Base-by-base conservation (phyloP, 2,797 vertebrate species). In the Tamandua tetradactyla region DNA sequence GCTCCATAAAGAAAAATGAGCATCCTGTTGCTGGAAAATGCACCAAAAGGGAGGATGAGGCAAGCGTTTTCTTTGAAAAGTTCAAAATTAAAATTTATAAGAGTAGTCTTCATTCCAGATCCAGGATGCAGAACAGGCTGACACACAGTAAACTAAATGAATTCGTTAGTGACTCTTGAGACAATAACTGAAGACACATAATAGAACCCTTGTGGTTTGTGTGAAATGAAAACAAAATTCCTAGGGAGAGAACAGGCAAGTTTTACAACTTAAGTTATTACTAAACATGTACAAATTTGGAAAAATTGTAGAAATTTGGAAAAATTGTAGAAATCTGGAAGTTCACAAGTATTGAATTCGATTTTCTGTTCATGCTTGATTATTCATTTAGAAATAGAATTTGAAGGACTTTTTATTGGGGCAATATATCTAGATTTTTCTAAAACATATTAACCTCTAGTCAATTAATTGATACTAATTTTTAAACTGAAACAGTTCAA, bases 21-120 rank as follows among this genome's bases (percentile, higher is more conserved):
- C 47, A 40, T 42, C 25, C 49, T 57, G 7, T 75, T 69, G 71
- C 55, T 52, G 37, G 49, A 42, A 96, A 71, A 44, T 11, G 32
- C 49, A 35, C 37, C 22, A 55, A 89, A 89, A 68, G 22, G 27
- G 30, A 86, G 22, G 71, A 44, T 75, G 25, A 81, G 52, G 42
- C 85, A 97, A 91, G 89, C 82, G 15, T 40, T 89, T 71, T n/a
- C 55, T 82, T 95, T 91, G 92, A 32, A 86, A 90, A 85, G 62
- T 90, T 94, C 52, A 72, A 94, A 94, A 87, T 7, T 64, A 82
- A 42, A 92, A 72, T 83, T 80, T 85, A 82, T 96, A 75, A 74
- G 81, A 93, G 57, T 14, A 79, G 57, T 52, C 47, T 81, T 90
- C 66, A 37, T 59, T 95, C 22, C 62, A 66, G 42, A 78, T 71